A percentile compares a stretch with the other conserved stretches of the same genome.
These are phyloP conservation scores for Tetragonisca angustula DNA, from an alignment of 2,888 invertebrate species.

Conservation along the genomic window DNA sequence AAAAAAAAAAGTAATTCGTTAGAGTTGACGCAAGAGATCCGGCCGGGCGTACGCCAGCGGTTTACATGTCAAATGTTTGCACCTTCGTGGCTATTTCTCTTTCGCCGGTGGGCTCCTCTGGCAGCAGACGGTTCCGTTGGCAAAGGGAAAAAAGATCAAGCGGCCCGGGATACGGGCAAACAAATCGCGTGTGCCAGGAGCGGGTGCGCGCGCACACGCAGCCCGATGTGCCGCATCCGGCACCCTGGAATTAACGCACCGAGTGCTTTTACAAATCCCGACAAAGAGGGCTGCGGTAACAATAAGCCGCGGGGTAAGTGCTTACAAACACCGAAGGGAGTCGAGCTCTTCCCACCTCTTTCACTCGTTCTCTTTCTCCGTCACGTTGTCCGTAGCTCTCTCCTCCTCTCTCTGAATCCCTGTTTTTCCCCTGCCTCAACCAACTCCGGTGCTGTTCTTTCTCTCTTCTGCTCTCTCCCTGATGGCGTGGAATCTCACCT, in stretches of 20 bases:
- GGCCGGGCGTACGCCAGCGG: not conserved
- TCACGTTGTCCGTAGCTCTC: constrained; percentile 28
- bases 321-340: constrained; percentile 76
- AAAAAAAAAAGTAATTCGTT: not conserved
- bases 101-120: constrained; percentile 1
- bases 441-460: not conserved
- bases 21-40: constrained; percentile 1
- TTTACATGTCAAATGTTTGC: constrained; percentile 45
- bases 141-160: constrained; percentile 52
- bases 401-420: constrained; percentile 13
- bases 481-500: not conserved
- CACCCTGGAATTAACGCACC: constrained; percentile 76
- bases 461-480: not conserved
- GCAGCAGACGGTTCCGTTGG: constrained; percentile 22
- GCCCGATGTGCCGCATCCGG: constrained; percentile 59
- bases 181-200: constrained; percentile 58
- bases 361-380: constrained; percentile 22
- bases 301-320: constrained; percentile 79
- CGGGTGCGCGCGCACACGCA: constrained; percentile 22
- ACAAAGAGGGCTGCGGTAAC: constrained; percentile 79
- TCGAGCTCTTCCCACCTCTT: constrained; percentile 48
- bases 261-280: constrained; percentile 80
- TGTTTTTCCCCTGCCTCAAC: constrained; percentile 1
- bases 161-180: constrained; percentile 44
- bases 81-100: constrained; percentile 22